Evolutionary conservation across 2,797 vertebrate genomes (phyloP), one percentile per base, ranked within the genome.

Genomic region (Clarias laeviceps): DNA sequence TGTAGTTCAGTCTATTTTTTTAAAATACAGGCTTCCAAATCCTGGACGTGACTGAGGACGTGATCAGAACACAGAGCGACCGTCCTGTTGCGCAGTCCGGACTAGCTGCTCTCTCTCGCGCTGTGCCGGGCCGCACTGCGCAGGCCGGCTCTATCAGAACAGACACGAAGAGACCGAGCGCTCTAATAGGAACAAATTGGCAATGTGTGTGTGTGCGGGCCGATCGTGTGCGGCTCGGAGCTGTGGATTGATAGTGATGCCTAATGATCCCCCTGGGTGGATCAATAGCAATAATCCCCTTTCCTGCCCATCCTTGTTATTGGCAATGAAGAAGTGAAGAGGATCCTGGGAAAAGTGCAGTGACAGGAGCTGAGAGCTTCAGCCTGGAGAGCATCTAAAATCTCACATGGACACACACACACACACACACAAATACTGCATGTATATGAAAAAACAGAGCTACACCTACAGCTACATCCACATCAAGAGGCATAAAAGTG

Each of bases 171-270:
- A 95, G 96, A 96, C 96, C 94, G 91, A 92, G 91, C 93, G 94
- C 96, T 97, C 96, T 99, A 98, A 98, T 98, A 97, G 97, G 97
- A 96, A 98, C 97, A 98, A 98, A 99, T 98, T 98, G 97, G 96
- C 97, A 97, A 97, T 97, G 97, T 98, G 97, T 97, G 96, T 96
- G 97, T 97, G 96, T 96, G 97, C 95, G 90, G 95, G 95, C 96
- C 93, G 94, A 95, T 96, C 96, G 95, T 96, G 96, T 96, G 96
- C 94, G 34, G 95, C 96, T 96, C 92, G 96, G 96, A 97, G 97
- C 96, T 97, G 97, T 97, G 97, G 97, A 98, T 98, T 99, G 98
- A 98, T 98, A 98, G 96, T 96, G 97, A 99, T 97, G 97, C 96
- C 97, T 99, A 98, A 99, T 98, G 97, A 99, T 99, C 97, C 97